Percentiles rank a stretch among this genome's conserved stretches.
Evolutionary conservation across 2,888 invertebrate genomes (phyloP).

Genomic region (Spodoptera exigua): DNA sequence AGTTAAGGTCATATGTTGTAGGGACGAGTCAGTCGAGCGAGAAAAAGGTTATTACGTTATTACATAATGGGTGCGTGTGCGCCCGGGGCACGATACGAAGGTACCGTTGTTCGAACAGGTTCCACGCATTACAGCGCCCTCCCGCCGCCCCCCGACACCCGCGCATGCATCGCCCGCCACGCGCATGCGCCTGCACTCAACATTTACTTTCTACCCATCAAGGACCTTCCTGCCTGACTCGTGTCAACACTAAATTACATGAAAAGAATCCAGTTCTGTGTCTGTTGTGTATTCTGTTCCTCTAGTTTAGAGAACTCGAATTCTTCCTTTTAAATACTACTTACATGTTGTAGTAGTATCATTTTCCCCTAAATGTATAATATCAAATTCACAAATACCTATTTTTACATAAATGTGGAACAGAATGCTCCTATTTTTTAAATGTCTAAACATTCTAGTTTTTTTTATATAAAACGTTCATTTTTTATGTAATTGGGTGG

Average conservation of each 20-base stretch:
- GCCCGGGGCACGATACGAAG: conserved; percentile 75
- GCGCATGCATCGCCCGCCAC: conserved; percentile 54
- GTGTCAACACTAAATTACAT: conserved; percentile 45
- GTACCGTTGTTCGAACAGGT: conserved; percentile 88
- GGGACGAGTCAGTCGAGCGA: conserved; percentile 73
- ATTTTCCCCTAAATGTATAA: not conserved
- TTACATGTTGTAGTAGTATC: too few species aligned
- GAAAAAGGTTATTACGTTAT: conserved; percentile 85
- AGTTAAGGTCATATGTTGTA: conserved; percentile 58
- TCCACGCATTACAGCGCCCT: conserved; percentile 70
- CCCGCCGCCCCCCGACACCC: conserved; percentile 57
- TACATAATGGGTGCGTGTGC: conserved; percentile 87
- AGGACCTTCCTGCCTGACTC: conserved; percentile 79
- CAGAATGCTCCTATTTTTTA: conserved; percentile 3
- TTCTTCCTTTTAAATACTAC: not conserved
- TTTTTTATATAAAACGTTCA: conserved; percentile 23
- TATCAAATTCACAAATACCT: conserved; percentile 10
- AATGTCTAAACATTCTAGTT: conserved; percentile 24
- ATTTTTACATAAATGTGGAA: conserved; percentile 13
- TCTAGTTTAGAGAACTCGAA: not conserved
- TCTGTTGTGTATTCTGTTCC: not conserved
- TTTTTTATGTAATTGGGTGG: conserved; percentile 58
- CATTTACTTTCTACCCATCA: conserved; percentile 88
- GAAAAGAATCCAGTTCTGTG: conserved; percentile 15
- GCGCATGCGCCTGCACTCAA: conserved; percentile 74